Conservation (phyloP, 2,797 vertebrate genomes). For the Dicrostonyx torquatus region DNA sequence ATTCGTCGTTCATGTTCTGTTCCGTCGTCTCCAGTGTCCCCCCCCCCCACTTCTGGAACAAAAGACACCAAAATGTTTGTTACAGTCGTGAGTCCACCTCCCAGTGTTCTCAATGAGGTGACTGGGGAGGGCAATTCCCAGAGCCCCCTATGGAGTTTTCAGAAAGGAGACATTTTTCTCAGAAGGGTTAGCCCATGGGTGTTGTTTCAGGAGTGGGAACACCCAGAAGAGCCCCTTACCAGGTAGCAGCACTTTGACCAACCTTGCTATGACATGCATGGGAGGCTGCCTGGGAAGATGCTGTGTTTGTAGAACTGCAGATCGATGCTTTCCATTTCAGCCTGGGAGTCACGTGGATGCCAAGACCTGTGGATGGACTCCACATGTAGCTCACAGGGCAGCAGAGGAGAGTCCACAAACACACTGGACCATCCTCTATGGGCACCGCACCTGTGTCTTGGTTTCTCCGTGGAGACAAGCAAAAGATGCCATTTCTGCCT, state of each 20-base stretch:
- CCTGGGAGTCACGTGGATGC: neutral
- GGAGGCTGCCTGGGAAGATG: neutral
- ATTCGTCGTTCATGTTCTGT: neutral
- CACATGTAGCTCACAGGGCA: neutral
- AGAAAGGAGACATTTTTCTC: neutral
- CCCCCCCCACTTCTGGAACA: neutral
- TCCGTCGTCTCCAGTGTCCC: neutral
- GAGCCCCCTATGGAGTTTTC: neutral
- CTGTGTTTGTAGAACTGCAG: neutral
- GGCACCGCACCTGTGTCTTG: accelerated
- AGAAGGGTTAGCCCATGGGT: neutral
- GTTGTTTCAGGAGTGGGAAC: neutral
- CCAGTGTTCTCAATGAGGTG: neutral
- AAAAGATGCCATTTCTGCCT: neutral
- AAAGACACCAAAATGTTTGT: neutral
- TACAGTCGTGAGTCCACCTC: neutral
- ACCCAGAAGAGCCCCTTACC: neutral
- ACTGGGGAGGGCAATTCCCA: neutral
- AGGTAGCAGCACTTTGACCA: neutral
- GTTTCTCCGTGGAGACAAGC: neutral
- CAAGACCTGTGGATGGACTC: neutral
- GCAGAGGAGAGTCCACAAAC: accelerated
- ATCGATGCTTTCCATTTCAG: neutral
- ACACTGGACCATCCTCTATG: neutral
- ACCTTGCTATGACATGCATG: neutral